Conservation (phyloP, 2,113 vertebrate genomes). For the Melierax canorus region DNA sequence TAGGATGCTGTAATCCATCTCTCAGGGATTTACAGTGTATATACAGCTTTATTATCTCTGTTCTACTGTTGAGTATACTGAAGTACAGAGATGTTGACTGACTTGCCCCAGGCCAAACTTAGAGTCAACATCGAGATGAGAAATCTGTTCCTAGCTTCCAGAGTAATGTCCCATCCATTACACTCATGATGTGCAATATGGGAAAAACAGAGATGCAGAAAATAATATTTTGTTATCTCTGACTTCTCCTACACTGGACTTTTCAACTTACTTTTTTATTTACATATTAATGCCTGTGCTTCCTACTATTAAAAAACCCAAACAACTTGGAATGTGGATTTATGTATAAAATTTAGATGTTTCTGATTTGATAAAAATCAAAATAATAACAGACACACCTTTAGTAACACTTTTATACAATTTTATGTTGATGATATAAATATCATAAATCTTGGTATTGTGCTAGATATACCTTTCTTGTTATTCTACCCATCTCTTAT, state of each 20-base stretch:
- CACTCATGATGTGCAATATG: neutral
- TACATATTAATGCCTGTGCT: neutral
- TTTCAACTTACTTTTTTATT: neutral
- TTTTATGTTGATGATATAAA: neutral
- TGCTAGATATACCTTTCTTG: neutral
- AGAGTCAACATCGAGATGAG: neutral
- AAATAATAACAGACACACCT: neutral
- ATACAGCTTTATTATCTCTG: neutral
- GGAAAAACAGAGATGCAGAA: neutral
- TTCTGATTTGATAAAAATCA: neutral
- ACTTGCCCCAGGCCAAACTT: neutral
- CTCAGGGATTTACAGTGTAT: neutral
- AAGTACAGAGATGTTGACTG: neutral
- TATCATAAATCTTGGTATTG: neutral
- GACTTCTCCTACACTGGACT: neutral
- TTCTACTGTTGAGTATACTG: neutral
- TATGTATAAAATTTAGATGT: neutral
- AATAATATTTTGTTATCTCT: neutral
- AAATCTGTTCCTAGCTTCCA: neutral
- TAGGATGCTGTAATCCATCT: neutral
- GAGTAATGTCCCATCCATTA: neutral
- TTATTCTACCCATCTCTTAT: neutral
- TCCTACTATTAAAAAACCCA: neutral
- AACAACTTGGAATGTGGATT: neutral
- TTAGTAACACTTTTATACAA: neutral